These are phyloP conservation scores for Drosophila lutescens DNA, from an alignment of 2,888 invertebrate genomes.

Conservation along the genomic window DNA sequence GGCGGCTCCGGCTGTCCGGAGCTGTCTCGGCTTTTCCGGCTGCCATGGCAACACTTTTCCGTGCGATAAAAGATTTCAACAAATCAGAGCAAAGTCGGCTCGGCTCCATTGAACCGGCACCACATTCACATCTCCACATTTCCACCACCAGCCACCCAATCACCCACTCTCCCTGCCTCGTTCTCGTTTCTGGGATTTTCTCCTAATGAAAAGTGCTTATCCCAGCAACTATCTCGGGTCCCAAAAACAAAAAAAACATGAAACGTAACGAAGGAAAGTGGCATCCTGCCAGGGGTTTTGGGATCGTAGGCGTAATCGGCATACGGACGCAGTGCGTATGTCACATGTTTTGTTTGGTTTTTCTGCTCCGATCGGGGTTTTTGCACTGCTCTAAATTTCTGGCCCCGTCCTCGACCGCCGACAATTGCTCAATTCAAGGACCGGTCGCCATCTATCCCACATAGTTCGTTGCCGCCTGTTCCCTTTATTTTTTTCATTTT, in stretches of 20 bases:
- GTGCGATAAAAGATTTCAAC: constrained; percentile 75
- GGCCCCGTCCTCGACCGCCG: constrained; percentile 53
- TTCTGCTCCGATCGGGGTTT: constrained; percentile 27
- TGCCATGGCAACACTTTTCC: constrained; percentile 69
- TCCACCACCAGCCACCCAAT: not conserved
- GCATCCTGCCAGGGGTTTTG: constrained; percentile 25
- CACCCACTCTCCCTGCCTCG: constrained; percentile 2
- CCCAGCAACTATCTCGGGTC: constrained; percentile 70
- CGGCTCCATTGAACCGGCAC: constrained; percentile 33
- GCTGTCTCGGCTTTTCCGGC: constrained; percentile 33
- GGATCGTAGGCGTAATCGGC: constrained; percentile 35
- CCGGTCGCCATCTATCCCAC: constrained; percentile 28
- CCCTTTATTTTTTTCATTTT: constrained; percentile 12
- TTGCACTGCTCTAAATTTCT: constrained; percentile 66
- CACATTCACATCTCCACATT: constrained; percentile 2
- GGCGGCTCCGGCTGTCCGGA: constrained; percentile 26
- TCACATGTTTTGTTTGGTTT: constrained; percentile 67
- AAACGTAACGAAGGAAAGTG: constrained; percentile 29
- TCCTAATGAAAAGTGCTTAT: constrained; percentile 76
- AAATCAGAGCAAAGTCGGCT: constrained; percentile 61
- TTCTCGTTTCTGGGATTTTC: constrained; percentile 10
- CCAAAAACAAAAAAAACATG: constrained; percentile 59
- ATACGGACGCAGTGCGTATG: constrained; percentile 70
- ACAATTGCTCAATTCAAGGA: constrained; percentile 76
- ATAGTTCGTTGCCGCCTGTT: constrained; percentile 32